A percentile compares a stretch with the other conserved stretches of the same genome.
Conservation (phyloP, 23 tunicate species). For the Diplosoma virens region DNA sequence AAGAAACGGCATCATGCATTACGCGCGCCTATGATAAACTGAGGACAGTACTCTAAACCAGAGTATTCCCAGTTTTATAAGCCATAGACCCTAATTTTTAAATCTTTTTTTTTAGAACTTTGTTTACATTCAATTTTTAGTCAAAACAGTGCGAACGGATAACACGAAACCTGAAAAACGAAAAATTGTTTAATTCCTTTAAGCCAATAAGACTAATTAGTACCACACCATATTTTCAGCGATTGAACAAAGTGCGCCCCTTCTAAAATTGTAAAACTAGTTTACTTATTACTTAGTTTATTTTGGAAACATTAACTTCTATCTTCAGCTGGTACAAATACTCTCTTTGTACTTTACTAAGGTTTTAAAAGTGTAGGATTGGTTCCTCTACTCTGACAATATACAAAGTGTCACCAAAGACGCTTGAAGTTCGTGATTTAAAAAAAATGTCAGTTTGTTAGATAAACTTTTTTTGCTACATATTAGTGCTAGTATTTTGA, state of each 20-base stretch:
- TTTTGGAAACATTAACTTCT: neutral
- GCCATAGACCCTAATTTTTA: no score
- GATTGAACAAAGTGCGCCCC: neutral
- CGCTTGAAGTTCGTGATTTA: neutral
- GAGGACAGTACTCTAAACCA: no score
- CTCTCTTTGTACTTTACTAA: neutral
- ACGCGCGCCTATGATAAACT: no score
- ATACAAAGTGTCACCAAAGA: neutral
- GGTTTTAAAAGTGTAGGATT: neutral
- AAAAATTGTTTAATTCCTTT: no score
- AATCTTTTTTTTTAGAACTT: no score
- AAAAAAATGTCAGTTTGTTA: neutral
- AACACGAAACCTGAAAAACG: no score
- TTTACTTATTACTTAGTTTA: neutral
- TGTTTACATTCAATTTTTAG: no score
- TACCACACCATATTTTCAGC: slow-evolving; percentile 6
- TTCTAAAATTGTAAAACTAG: neutral
- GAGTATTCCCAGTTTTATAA: no score
- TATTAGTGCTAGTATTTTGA: neutral
- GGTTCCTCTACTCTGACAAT: neutral
- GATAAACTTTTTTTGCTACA: neutral
- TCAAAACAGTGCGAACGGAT: no score
- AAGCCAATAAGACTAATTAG: no score
- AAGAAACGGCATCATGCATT: no score
- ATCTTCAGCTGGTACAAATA: neutral